Evolutionary conservation across 2,113 vertebrate genomes (phyloP).

Genomic region (Corynorhinus townsendii): DNA sequence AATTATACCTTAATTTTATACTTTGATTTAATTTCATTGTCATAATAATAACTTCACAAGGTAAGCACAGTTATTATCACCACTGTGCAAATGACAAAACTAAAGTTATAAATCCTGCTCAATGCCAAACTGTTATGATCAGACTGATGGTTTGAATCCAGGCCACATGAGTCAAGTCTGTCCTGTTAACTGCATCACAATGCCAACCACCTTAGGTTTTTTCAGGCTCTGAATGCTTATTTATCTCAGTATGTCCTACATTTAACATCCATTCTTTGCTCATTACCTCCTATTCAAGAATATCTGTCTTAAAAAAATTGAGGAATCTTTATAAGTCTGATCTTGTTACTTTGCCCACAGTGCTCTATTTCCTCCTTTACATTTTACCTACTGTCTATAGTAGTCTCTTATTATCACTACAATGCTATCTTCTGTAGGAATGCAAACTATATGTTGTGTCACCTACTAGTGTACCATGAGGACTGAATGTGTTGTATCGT

Average conservation of each 20-base stretch:
- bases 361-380: background rate
- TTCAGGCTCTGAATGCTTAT: background rate
- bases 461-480: background rate
- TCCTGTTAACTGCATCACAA: accelerated
- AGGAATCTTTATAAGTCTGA: background rate
- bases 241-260: background rate
- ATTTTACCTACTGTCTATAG: background rate
- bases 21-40: background rate
- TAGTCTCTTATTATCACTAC: background rate
- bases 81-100: background rate
- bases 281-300: background rate
- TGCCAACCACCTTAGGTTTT: background rate
- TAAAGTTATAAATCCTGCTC: background rate
- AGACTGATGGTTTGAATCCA: background rate
- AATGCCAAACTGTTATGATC: background rate
- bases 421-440: background rate
- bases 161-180: background rate
- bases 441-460: background rate
- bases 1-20: background rate
- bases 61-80: background rate
- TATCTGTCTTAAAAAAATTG: background rate
- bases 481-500: background rate
- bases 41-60: background rate
- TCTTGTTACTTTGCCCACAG: background rate
- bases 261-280: background rate